A percentile compares a stretch with the other conserved stretches of the same genome.
These are phyloP conservation scores for Tiliacea citrago DNA, from an alignment of 2,888 invertebrate species.

Conservation along the genomic window DNA sequence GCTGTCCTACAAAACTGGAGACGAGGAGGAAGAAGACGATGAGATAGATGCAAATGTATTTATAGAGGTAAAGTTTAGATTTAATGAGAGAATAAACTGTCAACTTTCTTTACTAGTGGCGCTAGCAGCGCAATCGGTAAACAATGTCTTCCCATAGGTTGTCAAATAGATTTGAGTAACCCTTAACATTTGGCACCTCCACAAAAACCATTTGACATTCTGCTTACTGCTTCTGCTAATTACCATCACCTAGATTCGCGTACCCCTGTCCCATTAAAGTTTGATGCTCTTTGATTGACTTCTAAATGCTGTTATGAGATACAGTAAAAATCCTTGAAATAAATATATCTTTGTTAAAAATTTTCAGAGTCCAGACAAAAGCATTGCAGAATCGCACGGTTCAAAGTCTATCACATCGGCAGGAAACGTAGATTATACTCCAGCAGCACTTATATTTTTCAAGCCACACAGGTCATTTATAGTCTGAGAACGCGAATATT, in stretches of 20 bases:
- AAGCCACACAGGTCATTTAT: conserved; percentile 80
- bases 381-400: conserved; percentile 83
- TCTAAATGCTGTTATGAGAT: background rate
- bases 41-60: conserved; percentile 68
- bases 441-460: conserved; percentile 77
- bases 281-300: background rate
- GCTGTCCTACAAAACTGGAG: conserved; percentile 79
- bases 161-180: background rate
- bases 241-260: too few species aligned
- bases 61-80: conserved; percentile 72
- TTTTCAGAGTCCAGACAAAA: conserved; percentile 82
- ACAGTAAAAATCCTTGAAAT: background rate
- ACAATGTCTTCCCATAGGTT: too few species aligned
- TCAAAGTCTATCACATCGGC: conserved; percentile 83
- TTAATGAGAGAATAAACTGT: background rate
- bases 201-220: background rate
- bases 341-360: background rate
- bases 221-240: background rate
- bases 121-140: background rate
- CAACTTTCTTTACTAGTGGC: background rate
- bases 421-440: conserved; percentile 76
- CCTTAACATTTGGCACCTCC: background rate
- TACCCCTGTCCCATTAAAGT: too few species aligned
- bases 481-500: background rate
- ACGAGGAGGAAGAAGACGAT: conserved; percentile 76